These are phyloP conservation scores for Xestia ashworthii DNA, from an alignment of 2,888 invertebrate species.

Conservation along the genomic window DNA sequence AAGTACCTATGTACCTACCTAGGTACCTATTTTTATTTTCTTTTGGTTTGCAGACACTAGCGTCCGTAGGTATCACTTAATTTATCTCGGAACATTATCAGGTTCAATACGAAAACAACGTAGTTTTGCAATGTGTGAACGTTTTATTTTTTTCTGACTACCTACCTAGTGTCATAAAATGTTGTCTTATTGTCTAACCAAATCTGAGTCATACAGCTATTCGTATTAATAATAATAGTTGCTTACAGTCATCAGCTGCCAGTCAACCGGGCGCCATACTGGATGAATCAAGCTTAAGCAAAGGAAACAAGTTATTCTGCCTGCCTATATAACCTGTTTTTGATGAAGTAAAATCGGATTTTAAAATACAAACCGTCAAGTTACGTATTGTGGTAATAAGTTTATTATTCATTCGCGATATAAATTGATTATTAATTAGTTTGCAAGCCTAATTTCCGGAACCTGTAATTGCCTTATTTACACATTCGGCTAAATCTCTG, in stretches of 20 bases:
- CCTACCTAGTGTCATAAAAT: conserved; percentile 3
- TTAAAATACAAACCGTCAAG: conserved; percentile 20
- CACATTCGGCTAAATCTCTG: background rate
- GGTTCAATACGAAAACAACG: background rate
- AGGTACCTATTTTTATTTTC: background rate
- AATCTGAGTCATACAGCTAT: conserved; percentile 33
- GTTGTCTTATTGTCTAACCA: conserved; percentile 13
- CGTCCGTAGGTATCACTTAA: background rate
- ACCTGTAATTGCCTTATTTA: conserved; percentile 13
- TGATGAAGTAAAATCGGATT: background rate
- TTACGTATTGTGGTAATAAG: background rate
- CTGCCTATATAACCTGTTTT: conserved; percentile 55
- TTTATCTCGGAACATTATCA: background rate
- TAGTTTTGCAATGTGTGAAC: background rate
- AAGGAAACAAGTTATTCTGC: conserved; percentile 65
- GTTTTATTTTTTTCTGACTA: background rate
- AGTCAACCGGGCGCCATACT: conserved; percentile 44
- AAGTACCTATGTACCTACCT: no score
- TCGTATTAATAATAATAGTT: conserved; percentile 27
- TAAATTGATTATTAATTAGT: background rate
- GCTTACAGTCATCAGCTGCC: conserved; percentile 53
- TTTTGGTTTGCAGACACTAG: background rate
- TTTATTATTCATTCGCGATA: background rate
- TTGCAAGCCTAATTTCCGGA: background rate
- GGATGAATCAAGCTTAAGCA: conserved; percentile 60